Evolutionary conservation across 2,888 invertebrate genomes (phyloP).

Genomic region (Cacoxenus indagator): DNA sequence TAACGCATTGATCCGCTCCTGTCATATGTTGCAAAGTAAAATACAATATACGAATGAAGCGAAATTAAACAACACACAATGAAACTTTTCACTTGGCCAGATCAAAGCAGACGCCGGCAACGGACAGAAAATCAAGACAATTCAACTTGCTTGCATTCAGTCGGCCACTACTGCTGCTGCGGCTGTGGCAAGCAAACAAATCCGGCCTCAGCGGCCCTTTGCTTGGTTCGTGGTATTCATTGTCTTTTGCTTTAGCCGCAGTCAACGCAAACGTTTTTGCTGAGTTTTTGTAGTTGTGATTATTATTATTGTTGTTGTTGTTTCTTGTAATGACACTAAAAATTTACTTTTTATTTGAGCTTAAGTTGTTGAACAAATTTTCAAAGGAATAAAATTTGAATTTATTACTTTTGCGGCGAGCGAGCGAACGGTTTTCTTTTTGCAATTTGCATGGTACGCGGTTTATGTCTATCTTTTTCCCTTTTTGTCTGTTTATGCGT

Average conservation of each 20-base stretch:
- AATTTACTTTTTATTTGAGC: not conserved
- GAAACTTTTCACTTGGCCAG: no score
- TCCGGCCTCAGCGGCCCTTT: no score
- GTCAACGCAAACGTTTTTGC: not conserved
- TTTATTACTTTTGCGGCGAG: not conserved
- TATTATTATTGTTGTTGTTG: not conserved
- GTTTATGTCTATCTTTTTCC: not conserved
- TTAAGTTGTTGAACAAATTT: constrained; percentile 12
- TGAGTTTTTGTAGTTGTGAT: not conserved
- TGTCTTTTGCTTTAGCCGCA: not conserved
- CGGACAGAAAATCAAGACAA: no score
- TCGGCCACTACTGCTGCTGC: no score
- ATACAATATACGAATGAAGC: no score
- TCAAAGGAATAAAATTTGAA: constrained; percentile 11
- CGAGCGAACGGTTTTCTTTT: not conserved
- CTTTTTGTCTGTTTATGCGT: not conserved
- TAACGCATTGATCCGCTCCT: no score
- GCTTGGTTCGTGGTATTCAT: no score
- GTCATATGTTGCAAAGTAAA: no score
- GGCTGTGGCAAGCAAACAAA: no score
- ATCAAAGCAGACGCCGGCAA: no score
- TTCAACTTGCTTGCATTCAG: no score
- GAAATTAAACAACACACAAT: no score
- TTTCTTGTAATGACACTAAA: not conserved
- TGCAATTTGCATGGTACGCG: not conserved